These are phyloP conservation scores for Amphimedon queenslandica DNA, from an alignment of 37 sponge, comb jelly and placozoan species.

Conservation along the genomic window DNA sequence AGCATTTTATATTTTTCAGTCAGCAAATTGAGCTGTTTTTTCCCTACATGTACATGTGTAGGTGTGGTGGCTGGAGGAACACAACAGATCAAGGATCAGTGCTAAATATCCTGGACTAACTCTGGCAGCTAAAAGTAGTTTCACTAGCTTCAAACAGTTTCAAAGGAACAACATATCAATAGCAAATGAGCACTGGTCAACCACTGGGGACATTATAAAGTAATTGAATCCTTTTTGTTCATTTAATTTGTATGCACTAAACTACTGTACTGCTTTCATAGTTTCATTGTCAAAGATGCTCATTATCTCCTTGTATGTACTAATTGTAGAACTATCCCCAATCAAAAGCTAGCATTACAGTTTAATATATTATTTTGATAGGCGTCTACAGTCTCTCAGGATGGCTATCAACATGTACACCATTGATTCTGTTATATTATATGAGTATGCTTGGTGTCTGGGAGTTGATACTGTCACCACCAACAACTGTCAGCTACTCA, in stretches of 20 bases:
- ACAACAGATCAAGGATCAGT: constrained; percentile 11
- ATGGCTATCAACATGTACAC: constrained; percentile 48
- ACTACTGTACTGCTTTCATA: no score
- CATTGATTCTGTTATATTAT: constrained; percentile 36
- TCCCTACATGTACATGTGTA: constrained; percentile 1
- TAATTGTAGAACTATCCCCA: no score
- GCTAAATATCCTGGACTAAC: constrained; percentile 22
- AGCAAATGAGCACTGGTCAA: constrained; percentile 54
- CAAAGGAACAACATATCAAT: constrained; percentile 6
- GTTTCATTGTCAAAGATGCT: no score
- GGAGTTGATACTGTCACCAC: constrained; percentile 56
- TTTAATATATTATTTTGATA: neutral
- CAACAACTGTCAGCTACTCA: constrained; percentile 30
- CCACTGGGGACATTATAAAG: constrained; percentile 15
- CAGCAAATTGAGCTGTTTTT: no score
- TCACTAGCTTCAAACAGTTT: constrained; percentile 41
- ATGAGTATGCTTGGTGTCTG: constrained; percentile 53
- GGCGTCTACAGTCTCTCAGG: constrained; percentile 30
- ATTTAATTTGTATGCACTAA: no score
- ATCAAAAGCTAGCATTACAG: neutral
- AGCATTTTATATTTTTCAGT: neutral
- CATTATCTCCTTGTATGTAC: no score
- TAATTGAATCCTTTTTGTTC: neutral
- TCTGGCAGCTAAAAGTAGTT: constrained; percentile 26
- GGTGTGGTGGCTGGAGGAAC: constrained; percentile 55